phyloP scores from a whole-genome alignment of 2,113 vertebrate species.

The Mustela lutreola region DNA sequence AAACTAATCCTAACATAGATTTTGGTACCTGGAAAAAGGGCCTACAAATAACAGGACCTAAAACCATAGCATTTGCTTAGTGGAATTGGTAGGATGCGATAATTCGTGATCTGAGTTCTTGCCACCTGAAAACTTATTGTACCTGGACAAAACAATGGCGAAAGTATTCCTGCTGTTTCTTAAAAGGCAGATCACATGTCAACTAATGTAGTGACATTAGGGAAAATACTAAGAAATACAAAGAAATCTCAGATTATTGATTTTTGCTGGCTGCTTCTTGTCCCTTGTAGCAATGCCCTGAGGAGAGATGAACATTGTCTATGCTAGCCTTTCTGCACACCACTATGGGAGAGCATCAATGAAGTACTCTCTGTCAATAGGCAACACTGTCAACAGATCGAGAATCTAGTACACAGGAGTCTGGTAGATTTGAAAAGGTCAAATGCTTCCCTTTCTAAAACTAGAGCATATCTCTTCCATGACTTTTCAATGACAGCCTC shows the following conservation, averaged over 20 bases:
- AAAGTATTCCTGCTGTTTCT: background rate
- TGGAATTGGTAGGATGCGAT: background rate
- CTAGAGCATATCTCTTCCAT: background rate
- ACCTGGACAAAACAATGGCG: background rate
- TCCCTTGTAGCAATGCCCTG: background rate
- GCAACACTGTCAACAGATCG: background rate
- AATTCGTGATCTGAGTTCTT: background rate
- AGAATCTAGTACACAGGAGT: background rate
- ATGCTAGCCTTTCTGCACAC: accelerated
- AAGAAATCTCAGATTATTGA: slow-evolving; percentile 22
- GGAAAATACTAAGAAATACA: background rate
- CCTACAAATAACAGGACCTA: background rate
- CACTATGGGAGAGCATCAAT: accelerated
- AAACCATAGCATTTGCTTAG: background rate
- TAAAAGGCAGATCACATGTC: background rate
- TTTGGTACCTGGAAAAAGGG: background rate
- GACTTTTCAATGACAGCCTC: background rate
- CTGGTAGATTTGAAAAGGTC: background rate
- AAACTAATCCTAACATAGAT: background rate
- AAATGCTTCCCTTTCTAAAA: background rate
- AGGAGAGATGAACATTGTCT: background rate
- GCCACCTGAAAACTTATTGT: background rate
- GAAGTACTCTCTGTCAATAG: background rate
- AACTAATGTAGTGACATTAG: background rate
- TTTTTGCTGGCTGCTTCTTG: background rate